These are phyloP conservation scores for Girardinichthys multiradiatus DNA, from an alignment of 2,113 vertebrate genomes.

Conservation along the genomic window DNA sequence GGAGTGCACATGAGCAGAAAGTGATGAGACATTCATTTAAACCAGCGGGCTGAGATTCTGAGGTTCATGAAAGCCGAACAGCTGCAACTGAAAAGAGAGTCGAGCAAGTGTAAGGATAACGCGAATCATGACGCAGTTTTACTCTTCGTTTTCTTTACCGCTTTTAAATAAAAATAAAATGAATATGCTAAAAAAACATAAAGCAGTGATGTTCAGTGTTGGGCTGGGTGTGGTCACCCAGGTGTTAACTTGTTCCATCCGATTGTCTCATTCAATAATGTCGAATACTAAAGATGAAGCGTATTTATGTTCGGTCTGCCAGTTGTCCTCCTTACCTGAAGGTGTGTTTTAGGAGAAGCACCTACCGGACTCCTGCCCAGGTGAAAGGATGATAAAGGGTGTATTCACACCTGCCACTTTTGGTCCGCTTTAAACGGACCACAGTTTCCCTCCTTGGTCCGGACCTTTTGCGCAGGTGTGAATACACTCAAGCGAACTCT, in stretches of 20 bases:
- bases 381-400: no score
- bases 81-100: neutral
- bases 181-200: no score
- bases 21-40: neutral
- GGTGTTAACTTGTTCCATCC: no score
- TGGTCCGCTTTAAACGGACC: no score
- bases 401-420: no score
- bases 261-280: neutral
- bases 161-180: no score
- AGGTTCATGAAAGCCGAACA: neutral
- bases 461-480: no score
- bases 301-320: neutral
- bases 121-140: conserved; percentile 21
- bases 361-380: no score
- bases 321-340: neutral
- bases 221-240: neutral
- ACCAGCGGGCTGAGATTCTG: neutral
- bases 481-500: no score
- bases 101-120: neutral
- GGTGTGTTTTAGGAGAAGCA: no score
- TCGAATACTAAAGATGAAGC: neutral
- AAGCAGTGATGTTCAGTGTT: neutral
- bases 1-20: conserved; percentile 11
- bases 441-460: no score
- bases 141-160: neutral